Base-by-base conservation (phyloP, 2,113 vertebrate species). In the Lynx canadensis region DNA sequence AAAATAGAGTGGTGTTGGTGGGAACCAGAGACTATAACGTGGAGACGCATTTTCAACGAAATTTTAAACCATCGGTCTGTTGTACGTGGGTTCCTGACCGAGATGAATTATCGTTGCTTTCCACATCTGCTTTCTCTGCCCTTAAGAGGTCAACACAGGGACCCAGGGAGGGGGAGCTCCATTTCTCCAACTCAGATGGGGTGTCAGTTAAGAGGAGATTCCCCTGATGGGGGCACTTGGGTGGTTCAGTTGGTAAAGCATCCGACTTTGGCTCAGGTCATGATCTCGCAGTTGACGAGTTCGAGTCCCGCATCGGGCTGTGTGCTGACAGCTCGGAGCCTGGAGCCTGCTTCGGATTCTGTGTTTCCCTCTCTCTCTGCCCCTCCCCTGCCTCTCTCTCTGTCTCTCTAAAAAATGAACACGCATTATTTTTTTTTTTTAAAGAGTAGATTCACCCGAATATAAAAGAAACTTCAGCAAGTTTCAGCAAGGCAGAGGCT, bases 1-100 rank as follows among this genome's bases (percentile, higher is more conserved):
- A 21, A 38, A 38, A 52, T 1, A 33, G 41, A 9, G 45, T 33
- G 41, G 41, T 5, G 0, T 65, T 33, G 25, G 18, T 36, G 31
- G 0, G 5, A 27, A 38, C 15, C 5, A 0, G 57, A 33, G 52
- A 5, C n/a, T 38, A 5, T 6, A 50, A 16, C 1, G 0, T 16
- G 41, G n/a, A 76, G 2, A 7, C 9, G 5, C 18, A 9, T 6
- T 19, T 29, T 41, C 23, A 7, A 9, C 5, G 13, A 65, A 33
- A 33, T 4, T 63, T 31, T 13, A 41, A 80, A 52, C 19, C 38
- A 13, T 52, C 74, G 31, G 25, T 18, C n/a, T 1, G 0, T 33
- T 27, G 38, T 16, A 5, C 8, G 36, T 33, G 76, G 38, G 27
- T 63, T 73, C 27, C 66, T 3, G 10, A 63, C 16, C 33, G 18